phyloP scores from a whole-genome alignment of 2,113 vertebrate genomes.

The rat (Rattus norvegicus) region GRCr8 NC_086024.1:23249501-23250000 shows the following conservation, averaged over 20 bases:
- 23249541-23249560: not conserved
- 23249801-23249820: not conserved
- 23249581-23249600: not conserved
- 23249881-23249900: not conserved
- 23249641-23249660: not conserved
- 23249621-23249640: not conserved
- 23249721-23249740: not conserved
- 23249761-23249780: not conserved
- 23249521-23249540: not conserved
- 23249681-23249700: not conserved
- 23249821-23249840: not conserved
- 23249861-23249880: not conserved
- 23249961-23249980: not conserved
- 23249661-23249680: not conserved
- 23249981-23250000: constrained; percentile 8
- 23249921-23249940: not conserved
- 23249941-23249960: constrained; percentile 27
- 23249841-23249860: not conserved
- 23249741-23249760: not conserved
- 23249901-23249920: not conserved
- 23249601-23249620: not conserved
- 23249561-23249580: not conserved
- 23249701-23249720: not conserved
- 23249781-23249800: not conserved
- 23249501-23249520: not conserved